Base-by-base conservation (phyloP, 2,888 invertebrate genomes). In the Stenodera caucasica region DNA sequence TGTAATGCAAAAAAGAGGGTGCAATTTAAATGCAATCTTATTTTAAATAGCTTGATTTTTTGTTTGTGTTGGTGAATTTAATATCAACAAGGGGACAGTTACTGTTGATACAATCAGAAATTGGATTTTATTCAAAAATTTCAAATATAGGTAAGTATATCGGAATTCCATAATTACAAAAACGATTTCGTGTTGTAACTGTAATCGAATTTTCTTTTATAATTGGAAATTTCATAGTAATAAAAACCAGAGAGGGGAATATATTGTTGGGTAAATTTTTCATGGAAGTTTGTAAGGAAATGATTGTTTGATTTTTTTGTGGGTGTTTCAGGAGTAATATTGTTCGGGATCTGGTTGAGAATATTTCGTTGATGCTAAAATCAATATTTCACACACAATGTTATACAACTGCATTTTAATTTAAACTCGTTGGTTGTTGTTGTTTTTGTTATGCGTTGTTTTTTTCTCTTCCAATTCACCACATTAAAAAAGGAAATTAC, bases 11-110 rank as follows among this genome's bases (percentile, higher is more conserved):
- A 59, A 60, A 60, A 60, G n/a, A 60, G 60, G 52, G 55, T 50
- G 58, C 64, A 64, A 64, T 64, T 61, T 59, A 64, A 61, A 64
- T 64, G 61, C 61, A 64, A 60, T 54, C 64, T 59, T 26, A 29
- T 14, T 45, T 29, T 45, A 45, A 45, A 55, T 45, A 45, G 5
- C n/a, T 45, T 55, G 18, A 37, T 54, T 54, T 54, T 37, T 37
- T 54, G 21, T 18, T 21, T 54, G 50, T 56, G 18, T 54, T 54
- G 50, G 53, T 58, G 53, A 58, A 52, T 58, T 53, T 53, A 49
- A 57, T 49, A 49, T 57, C 11, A 57, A 60, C 61, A 51, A 53
- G 58, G 62, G 62, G 49, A 62, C 56, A 62, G 59, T 62, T 62
- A 62, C 58, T 59, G 52, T 56, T 58, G 56, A 61, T 61, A 56